A percentile compares a stretch with the other conserved stretches of the same genome.
These are phyloP conservation scores for Pachyuromys duprasi DNA, from an alignment of 2,797 vertebrate genomes.

Conservation along the genomic window DNA sequence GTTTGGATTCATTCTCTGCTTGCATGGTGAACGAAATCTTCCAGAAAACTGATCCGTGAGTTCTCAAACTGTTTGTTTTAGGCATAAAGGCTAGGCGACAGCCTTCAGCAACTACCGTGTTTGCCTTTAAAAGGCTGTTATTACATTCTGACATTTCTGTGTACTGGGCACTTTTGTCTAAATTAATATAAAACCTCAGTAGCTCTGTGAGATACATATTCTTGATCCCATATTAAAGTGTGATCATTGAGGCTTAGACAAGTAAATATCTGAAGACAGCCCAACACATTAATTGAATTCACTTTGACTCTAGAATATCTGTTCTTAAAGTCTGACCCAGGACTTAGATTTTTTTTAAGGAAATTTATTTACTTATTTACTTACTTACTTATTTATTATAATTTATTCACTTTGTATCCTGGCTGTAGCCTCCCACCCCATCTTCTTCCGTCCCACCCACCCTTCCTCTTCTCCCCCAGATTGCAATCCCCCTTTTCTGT, in stretches of 20 bases:
- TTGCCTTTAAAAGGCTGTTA: constrained; percentile 57
- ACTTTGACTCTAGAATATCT: not conserved
- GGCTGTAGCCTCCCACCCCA: too few relatives aligned
- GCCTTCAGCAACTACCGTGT: constrained; percentile 34
- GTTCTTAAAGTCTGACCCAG: constrained; percentile 30
- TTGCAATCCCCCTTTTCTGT: constrained; percentile 46
- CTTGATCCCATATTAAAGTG: constrained; percentile 56
- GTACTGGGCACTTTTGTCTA: constrained; percentile 31
- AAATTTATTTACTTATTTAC: too few relatives aligned
- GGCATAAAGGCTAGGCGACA: constrained; percentile 29
- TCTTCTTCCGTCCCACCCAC: too few relatives aligned
- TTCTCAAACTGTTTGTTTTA: constrained; percentile 55
- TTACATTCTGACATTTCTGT: constrained; percentile 52
- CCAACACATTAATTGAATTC: constrained; percentile 31
- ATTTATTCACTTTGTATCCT: too few relatives aligned
- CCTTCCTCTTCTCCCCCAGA: not conserved
- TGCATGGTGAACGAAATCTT: constrained; percentile 15
- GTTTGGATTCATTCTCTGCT: constrained; percentile 52
- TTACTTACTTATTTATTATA: too few relatives aligned
- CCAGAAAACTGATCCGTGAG: constrained; percentile 49
- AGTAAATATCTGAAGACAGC: constrained; percentile 25
- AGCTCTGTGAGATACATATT: constrained; percentile 16
- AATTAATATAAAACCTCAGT: constrained; percentile 18
- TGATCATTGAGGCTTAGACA: constrained; percentile 33
- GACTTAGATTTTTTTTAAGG: too few relatives aligned